Evolutionary conservation across 2,797 vertebrate species (phyloP).

Genomic region (Ciconia nigra): DNA sequence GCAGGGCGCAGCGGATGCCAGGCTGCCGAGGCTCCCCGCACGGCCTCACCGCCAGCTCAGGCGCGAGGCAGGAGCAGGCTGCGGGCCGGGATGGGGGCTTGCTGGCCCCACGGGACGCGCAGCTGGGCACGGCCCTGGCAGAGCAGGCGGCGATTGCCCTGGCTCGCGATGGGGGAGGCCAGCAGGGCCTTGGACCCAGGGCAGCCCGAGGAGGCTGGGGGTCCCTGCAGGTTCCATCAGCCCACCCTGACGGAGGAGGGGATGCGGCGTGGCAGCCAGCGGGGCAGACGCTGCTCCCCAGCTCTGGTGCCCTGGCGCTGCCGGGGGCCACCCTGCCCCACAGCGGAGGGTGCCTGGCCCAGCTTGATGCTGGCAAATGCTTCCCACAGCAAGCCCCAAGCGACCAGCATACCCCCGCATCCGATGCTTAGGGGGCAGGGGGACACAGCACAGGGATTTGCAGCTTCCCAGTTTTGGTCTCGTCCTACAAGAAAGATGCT

Average conservation of each 20-base stretch:
- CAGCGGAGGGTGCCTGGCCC: background rate
- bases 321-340: background rate
- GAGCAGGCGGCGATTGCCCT: rapidly evolving
- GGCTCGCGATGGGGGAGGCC: background rate
- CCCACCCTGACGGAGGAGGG: background rate
- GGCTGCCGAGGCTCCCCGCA: background rate
- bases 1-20: rapidly evolving
- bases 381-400: background rate
- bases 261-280: rapidly evolving
- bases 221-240: background rate
- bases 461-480: background rate
- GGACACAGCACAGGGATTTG: background rate
- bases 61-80: rapidly evolving
- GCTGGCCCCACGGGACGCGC: rapidly evolving
- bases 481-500: background rate
- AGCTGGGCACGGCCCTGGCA: background rate
- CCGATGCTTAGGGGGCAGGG: rapidly evolving
- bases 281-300: background rate
- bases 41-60: rapidly evolving
- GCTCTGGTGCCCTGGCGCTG: background rate
- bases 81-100: background rate
- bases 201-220: rapidly evolving
- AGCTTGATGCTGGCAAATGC: rapidly evolving
- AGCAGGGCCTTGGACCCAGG: background rate
- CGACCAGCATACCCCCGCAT: rapidly evolving